These are phyloP conservation scores for Todus mexicanus DNA, from an alignment of 2,797 vertebrate genomes.

Conservation along the genomic window DNA sequence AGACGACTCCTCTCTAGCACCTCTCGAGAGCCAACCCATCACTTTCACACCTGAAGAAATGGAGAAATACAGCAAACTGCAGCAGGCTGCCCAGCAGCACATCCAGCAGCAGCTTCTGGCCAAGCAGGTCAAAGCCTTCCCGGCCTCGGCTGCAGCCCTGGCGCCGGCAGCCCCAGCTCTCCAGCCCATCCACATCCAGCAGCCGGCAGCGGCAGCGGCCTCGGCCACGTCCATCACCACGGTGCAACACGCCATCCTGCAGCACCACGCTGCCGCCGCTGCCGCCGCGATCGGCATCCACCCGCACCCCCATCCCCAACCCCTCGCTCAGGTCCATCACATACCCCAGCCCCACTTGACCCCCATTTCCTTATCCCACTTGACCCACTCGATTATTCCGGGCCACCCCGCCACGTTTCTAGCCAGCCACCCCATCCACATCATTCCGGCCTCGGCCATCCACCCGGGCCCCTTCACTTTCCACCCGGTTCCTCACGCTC, in stretches of 20 bases:
- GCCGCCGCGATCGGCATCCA: slow-evolving; percentile 91
- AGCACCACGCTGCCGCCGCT: slow-evolving; percentile 88
- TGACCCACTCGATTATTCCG: slow-evolving; percentile 93
- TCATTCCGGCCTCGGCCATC: slow-evolving; percentile 95
- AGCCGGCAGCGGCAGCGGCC: slow-evolving; percentile 77
- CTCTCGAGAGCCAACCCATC: slow-evolving; percentile 95
- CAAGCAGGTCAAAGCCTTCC: slow-evolving; percentile 95
- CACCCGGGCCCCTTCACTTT: slow-evolving; percentile 93
- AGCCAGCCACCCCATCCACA: slow-evolving; percentile 95
- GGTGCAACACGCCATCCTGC: slow-evolving; percentile 94
- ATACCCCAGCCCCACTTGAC: slow-evolving; percentile 86
- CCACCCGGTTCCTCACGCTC: slow-evolving; percentile 91
- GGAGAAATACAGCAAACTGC: slow-evolving; percentile 98
- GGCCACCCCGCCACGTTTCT: slow-evolving; percentile 94
- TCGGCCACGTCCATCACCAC: slow-evolving; percentile 92
- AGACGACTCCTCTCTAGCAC: slow-evolving; percentile 85
- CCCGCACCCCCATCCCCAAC: slow-evolving; percentile 91
- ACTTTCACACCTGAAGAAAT: slow-evolving; percentile 98
- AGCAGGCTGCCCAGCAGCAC: slow-evolving; percentile 97
- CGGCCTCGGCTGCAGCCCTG: slow-evolving; percentile 81
- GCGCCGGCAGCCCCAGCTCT: slow-evolving; percentile 81
- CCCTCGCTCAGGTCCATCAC: slow-evolving; percentile 88
- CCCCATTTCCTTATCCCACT: slow-evolving; percentile 81
- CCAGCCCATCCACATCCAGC: slow-evolving; percentile 96
- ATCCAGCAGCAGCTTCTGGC: slow-evolving; percentile 98